Evolutionary conservation across 2,797 vertebrate genomes (phyloP), one percentile per base, ranked within the genome.

Genomic region (Acipenser ruthenus): DNA sequence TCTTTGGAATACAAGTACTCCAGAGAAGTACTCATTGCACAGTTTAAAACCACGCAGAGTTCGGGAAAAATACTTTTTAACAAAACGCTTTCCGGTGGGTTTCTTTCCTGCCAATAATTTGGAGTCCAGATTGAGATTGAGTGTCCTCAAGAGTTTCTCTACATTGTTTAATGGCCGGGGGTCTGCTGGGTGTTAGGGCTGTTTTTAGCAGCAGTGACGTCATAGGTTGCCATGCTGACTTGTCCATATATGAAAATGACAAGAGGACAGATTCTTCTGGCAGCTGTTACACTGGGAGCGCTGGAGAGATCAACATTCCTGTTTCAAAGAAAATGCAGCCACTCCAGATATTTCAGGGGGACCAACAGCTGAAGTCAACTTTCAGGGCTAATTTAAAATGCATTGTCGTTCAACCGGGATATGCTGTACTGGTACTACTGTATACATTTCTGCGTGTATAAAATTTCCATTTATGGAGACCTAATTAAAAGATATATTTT

Each of bases 171-270:
- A 78, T 68, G 70, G 52, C 69, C 79, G 70, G 80, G 79, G 73
- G 78, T 74, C 73, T 4, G 73, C 68, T 77, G 81, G 81, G 75
- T 80, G 86, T 85, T 4, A 64, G 74, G 74, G 87, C 93, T 92
- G 91, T 95, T 97, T 98, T 97, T 97, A 95, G 94, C 89, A 89
- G 80, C 66, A 6, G 62, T 78, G 63, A 74, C 81, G 87, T 93
- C 93, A 92, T 78, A 60, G 86, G 89, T 84, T 87, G 86, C 88
- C 79, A 80, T 87, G 84, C 91, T 82, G 87, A 89, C 83, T 75
- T 95, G 88, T 84, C 96, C 95, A 92, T 96, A 96, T 97, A 93
- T 93, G 94, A 91, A 91, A 75, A 78, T 80, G 90, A 88, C 87
- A 87, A 50, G 67, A 68, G 71, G 81, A 91, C 75, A 68, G 79